A percentile compares a stretch with the other conserved stretches of the same genome.
Conservation (phyloP, 2,113 vertebrate genomes). For the Seriola rivoliana region DNA sequence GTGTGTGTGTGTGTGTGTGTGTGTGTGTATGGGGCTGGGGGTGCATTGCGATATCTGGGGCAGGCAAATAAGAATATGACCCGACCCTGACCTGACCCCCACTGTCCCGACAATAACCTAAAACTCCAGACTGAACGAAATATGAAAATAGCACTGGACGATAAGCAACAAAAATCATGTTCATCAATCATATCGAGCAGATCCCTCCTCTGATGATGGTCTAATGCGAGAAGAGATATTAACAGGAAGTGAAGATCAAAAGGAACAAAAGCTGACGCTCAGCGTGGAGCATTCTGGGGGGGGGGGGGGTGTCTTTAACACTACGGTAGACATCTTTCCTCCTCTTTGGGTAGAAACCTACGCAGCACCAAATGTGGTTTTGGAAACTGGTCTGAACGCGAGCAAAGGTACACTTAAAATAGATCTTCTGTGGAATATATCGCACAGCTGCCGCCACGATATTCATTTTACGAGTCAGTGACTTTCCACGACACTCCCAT, state of each 20-base stretch:
- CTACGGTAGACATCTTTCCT: not conserved
- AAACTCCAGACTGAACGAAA: too few relatives aligned
- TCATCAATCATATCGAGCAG: too few relatives aligned
- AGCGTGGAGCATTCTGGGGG: not conserved
- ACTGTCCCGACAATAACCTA: not conserved
- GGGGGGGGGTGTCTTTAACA: not conserved
- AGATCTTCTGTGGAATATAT: not conserved
- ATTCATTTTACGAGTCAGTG: not conserved
- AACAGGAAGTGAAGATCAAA: too few relatives aligned
- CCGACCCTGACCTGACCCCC: constrained; percentile 29
- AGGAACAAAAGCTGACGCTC: not conserved
- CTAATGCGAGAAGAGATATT: too few relatives aligned
- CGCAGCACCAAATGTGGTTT: not conserved
- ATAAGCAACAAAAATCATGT: too few relatives aligned
- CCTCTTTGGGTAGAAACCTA: not conserved
- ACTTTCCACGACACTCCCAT: not conserved
- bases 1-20: too few relatives aligned
- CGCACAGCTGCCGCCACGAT: not conserved
- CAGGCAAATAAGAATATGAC: constrained; percentile 28
- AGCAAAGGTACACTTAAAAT: not conserved
- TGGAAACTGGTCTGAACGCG: not conserved
- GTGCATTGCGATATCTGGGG: not conserved
- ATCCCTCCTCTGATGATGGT: too few relatives aligned
- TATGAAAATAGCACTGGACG: too few relatives aligned
- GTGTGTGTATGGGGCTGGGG: not conserved